A percentile compares a stretch with the other conserved stretches of the same genome.
Conservation (phyloP, 2,113 vertebrate species). For the Etheostoma cragini region DNA sequence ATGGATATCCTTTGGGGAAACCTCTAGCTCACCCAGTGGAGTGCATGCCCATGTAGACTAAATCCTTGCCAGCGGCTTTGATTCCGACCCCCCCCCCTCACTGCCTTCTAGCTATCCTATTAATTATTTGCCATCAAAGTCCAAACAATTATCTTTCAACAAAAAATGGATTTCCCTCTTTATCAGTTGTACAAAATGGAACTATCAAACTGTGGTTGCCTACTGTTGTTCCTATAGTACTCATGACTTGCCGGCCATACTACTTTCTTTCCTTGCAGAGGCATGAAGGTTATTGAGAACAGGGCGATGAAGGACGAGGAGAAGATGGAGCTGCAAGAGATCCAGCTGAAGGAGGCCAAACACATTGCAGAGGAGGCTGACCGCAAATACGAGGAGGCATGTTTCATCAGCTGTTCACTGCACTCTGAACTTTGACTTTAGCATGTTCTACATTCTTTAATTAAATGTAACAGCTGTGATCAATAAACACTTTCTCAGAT, state of each 20-base stretch:
- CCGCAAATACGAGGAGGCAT: constrained; percentile 98
- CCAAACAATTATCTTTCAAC: too few relatives aligned
- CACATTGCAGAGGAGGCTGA: constrained; percentile 99
- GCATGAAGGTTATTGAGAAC: constrained; percentile 99
- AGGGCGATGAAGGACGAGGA: constrained; percentile 98
- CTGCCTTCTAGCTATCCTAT: too few relatives aligned
- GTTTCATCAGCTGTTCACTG: constrained; percentile 61
- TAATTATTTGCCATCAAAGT: too few relatives aligned
- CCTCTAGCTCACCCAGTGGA: too few relatives aligned
- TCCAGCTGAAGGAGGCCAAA: constrained; percentile 98
- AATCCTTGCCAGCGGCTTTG: too few relatives aligned
- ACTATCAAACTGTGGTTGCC: not conserved
- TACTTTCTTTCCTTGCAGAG: constrained; percentile 83
- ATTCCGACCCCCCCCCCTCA: too few relatives aligned
- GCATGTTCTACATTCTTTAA: not conserved
- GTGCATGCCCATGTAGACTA: too few relatives aligned
- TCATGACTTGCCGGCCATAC: not conserved
- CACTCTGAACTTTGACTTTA: constrained; percentile 8
- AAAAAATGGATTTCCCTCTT: not conserved
- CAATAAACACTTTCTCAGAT: not conserved
- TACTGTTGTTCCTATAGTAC: not conserved
- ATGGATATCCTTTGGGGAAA: not conserved
- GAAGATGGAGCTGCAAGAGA: constrained; percentile 99
- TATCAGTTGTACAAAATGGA: not conserved
- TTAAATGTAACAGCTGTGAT: not conserved